phyloP scores from a whole-genome alignment of 2,888 invertebrate species.

The Mechanitis messenoides region DNA sequence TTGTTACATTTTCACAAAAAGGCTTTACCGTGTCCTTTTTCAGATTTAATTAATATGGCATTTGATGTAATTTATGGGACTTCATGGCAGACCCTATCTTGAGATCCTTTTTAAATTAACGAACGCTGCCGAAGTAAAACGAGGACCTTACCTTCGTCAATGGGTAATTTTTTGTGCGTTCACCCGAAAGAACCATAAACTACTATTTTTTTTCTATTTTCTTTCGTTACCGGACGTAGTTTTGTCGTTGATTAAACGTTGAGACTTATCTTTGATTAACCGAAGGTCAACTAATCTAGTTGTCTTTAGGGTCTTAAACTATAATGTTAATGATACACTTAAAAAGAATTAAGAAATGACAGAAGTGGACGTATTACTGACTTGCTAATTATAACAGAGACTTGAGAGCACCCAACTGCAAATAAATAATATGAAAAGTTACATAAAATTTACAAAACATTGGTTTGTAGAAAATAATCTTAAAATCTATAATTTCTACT shows the following conservation, averaged over 20 bases:
- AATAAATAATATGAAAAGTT: no score
- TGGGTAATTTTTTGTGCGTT: constrained; percentile 30
- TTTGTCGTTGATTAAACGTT: neutral
- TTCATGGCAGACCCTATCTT: constrained; percentile 22
- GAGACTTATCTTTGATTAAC: neutral
- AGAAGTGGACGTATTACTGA: no score
- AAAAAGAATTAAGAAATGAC: no score
- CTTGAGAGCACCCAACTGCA: no score
- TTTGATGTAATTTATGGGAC: constrained; percentile 61
- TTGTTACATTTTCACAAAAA: constrained; percentile 37
- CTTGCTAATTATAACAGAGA: no score
- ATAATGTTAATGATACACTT: no score
- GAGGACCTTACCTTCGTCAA: constrained; percentile 28
- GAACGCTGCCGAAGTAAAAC: constrained; percentile 8
- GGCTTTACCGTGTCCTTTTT: constrained; percentile 45
- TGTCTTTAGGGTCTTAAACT: no score
- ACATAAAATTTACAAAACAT: no score
- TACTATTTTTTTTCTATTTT: constrained; percentile 15
- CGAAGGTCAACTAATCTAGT: no score
- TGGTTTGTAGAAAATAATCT: no score
- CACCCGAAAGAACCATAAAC: constrained; percentile 23
- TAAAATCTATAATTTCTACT: no score
- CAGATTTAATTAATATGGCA: constrained; percentile 60
- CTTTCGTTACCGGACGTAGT: constrained; percentile 3
- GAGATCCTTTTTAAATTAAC: constrained; percentile 15